These are phyloP conservation scores for Ostrea edulis DNA, from an alignment of 1,140 invertebrate species.

Conservation along the genomic window DNA sequence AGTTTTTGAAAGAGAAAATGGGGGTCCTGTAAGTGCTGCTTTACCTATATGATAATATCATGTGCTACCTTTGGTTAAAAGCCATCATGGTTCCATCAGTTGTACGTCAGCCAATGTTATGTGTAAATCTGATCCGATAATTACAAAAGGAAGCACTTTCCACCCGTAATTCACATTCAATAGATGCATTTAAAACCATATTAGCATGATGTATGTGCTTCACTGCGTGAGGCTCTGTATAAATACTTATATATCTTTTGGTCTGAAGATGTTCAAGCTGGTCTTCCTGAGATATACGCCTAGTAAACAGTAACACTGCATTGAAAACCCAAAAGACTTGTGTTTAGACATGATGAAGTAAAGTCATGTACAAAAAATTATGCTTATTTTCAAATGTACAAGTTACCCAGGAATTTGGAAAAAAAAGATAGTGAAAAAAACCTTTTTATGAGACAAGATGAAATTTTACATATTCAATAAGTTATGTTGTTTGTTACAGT, in stretches of 20 bases:
- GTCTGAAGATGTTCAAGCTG: neutral
- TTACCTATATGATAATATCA: neutral
- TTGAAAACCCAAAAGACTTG: neutral
- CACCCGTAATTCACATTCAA: neutral
- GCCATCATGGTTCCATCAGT: neutral
- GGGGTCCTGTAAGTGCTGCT: neutral
- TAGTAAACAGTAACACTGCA: neutral
- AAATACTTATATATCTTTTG: neutral
- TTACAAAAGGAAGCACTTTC: neutral
- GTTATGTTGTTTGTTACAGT: too few relatives aligned
- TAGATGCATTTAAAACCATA: slow-evolving; percentile 17
- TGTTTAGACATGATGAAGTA: too few relatives aligned
- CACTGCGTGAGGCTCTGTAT: neutral
- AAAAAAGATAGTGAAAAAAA: too few relatives aligned
- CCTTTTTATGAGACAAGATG: too few relatives aligned
- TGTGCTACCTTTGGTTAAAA: neutral
- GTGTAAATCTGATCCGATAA: neutral
- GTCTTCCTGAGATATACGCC: neutral
- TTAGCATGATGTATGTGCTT: slow-evolving; percentile 25
- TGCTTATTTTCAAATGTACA: too few relatives aligned
- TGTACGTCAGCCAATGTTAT: neutral
- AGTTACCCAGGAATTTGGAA: too few relatives aligned
- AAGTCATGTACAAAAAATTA: too few relatives aligned
- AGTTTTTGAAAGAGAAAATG: neutral
- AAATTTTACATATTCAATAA: too few relatives aligned